phyloP scores from a whole-genome alignment of 2,113 vertebrate genomes.

The Plotosus lineatus region DNA sequence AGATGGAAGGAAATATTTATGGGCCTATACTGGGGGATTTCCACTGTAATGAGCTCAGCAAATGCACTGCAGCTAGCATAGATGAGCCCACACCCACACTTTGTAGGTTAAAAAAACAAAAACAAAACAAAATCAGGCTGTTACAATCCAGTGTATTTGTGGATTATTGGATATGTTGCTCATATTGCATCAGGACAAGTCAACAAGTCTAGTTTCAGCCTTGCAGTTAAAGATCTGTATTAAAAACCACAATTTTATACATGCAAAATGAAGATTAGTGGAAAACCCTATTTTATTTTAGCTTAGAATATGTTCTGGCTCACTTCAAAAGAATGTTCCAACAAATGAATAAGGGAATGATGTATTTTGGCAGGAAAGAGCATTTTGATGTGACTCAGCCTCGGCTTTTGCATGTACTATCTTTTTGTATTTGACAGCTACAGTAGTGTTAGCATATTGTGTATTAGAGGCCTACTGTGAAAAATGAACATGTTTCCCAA shows the following conservation, averaged over 20 bases:
- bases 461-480: background rate
- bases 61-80: conserved; percentile 7
- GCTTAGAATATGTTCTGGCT: background rate
- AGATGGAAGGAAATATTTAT: background rate
- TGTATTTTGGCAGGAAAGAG: background rate
- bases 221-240: background rate
- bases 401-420: background rate
- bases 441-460: background rate
- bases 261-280: background rate
- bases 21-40: background rate
- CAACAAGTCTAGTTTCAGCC: background rate
- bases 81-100: background rate
- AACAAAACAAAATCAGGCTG: background rate
- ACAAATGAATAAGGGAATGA: background rate
- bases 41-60: background rate
- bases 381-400: background rate
- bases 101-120: background rate
- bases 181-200: conserved; percentile 10
- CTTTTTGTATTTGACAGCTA: background rate
- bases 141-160: background rate
- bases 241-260: background rate
- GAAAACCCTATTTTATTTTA: background rate
- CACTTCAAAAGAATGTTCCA: background rate
- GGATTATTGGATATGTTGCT: conserved; percentile 7
- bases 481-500: background rate